Conservation (phyloP, 2,113 vertebrate species). For the Haemorhous mexicanus region DNA sequence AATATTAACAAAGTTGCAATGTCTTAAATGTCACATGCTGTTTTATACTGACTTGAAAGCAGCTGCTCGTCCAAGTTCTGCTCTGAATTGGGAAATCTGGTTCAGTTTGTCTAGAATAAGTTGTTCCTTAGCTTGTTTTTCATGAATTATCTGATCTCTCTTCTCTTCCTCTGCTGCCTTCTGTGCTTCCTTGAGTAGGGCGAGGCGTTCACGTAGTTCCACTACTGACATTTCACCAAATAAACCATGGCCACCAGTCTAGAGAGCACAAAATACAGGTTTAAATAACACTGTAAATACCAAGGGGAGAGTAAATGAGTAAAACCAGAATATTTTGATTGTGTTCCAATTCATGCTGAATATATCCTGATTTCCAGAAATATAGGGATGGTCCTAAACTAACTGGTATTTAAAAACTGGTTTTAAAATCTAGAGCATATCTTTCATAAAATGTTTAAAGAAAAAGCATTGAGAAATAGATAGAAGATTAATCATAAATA, state of each 20-base stretch:
- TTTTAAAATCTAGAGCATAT: background rate
- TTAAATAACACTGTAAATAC: conserved; percentile 45
- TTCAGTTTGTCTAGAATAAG: conserved; percentile 78
- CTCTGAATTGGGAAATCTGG: conserved; percentile 77
- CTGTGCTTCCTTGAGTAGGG: conserved; percentile 75
- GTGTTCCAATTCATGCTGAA: conserved; percentile 4
- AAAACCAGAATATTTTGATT: background rate
- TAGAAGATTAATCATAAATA: background rate
- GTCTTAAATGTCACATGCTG: conserved; percentile 41
- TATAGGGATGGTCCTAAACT: background rate
- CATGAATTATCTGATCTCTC: conserved; percentile 79
- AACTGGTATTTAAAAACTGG: background rate
- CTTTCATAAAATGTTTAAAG: background rate
- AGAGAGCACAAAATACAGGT: background rate
- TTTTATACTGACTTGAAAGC: conserved; percentile 77
- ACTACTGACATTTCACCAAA: conserved; percentile 90
- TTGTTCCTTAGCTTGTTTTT: conserved; percentile 79
- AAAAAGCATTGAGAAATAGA: background rate
- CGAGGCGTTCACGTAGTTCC: conserved; percentile 85
- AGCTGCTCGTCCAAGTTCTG: conserved; percentile 71
- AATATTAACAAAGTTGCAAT: conserved; percentile 5
- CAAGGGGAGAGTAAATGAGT: background rate
- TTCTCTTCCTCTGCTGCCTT: conserved; percentile 76
- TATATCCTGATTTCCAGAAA: background rate
- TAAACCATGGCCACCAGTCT: conserved; percentile 84